Conservation (phyloP, 2,797 vertebrate genomes). For the Takifugu ocellatus region DNA sequence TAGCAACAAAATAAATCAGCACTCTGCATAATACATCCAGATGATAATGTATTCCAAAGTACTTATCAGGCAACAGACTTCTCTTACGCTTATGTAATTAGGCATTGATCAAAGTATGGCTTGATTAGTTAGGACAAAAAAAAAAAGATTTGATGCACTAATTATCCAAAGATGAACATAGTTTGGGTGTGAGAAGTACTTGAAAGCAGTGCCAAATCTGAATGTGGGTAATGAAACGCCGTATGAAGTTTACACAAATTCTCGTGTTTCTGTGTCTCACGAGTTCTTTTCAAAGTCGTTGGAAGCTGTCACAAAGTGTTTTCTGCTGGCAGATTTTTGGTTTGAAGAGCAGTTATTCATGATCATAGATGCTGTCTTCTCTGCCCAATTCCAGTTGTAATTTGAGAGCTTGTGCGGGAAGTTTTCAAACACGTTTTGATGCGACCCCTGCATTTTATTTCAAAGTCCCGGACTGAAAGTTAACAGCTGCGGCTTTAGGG, state of each 20-base stretch:
- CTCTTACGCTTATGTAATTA: slow-evolving; percentile 62
- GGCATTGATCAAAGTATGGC: slow-evolving; percentile 11
- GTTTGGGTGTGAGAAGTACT: slow-evolving; percentile 35
- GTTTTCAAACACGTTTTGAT: slow-evolving; percentile 20
- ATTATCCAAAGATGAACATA: slow-evolving; percentile 48
- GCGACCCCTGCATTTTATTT: slow-evolving; percentile 20
- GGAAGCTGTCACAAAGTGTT: slow-evolving; percentile 21
- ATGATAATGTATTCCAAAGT: slow-evolving; percentile 56
- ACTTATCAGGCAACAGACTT: slow-evolving; percentile 46
- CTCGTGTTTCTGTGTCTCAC: slow-evolving; percentile 16
- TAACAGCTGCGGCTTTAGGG: slow-evolving; percentile 15
- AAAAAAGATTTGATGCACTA: slow-evolving; percentile 43
- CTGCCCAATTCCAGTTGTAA: slow-evolving; percentile 50
- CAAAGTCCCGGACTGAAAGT: slow-evolving; percentile 23
- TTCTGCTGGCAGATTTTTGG: slow-evolving; percentile 3
- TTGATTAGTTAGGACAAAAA: slow-evolving; percentile 57
- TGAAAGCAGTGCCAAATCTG: slow-evolving; percentile 18
- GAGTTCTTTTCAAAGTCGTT: slow-evolving; percentile 20
- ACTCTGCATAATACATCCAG: slow-evolving; percentile 38
- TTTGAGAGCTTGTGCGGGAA: slow-evolving; percentile 33
- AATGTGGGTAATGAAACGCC: slow-evolving; percentile 10
- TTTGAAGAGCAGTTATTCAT: slow-evolving; percentile 29
- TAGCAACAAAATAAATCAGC: slow-evolving; percentile 66
- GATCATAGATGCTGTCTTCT: slow-evolving; percentile 46
- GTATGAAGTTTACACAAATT: slow-evolving; percentile 1